Percentiles rank a stretch among this genome's conserved stretches.
Conservation (phyloP, 2,113 vertebrate genomes). For the Oryzias curvinotus region DNA sequence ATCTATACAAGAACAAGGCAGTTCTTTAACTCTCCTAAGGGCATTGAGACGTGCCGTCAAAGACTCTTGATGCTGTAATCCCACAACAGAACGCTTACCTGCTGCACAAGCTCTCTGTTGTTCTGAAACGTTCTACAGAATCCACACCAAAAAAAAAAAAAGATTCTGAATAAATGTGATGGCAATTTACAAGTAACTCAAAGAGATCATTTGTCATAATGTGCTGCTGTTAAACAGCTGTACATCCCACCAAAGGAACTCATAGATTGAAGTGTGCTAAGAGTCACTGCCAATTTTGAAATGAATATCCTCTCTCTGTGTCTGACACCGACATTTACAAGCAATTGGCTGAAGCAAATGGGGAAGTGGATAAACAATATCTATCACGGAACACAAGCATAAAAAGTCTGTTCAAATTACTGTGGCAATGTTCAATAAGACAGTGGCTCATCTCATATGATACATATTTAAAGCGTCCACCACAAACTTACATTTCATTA, state of each 20-base stretch:
- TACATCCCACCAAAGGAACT: constrained; percentile 60
- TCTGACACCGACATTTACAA: constrained; percentile 54
- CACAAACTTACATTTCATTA: neutral
- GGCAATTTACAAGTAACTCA: constrained; percentile 37
- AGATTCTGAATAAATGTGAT: constrained; percentile 29
- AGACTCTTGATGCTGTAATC: constrained; percentile 37
- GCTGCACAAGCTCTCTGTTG: constrained; percentile 40
- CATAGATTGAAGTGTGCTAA: constrained; percentile 61
- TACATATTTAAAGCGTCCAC: constrained; percentile 27
- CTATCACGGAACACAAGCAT: constrained; percentile 55
- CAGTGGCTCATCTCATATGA: constrained; percentile 9
- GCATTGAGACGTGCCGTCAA: constrained; percentile 43
- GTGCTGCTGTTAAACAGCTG: constrained; percentile 65
- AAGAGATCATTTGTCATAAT: constrained; percentile 49
- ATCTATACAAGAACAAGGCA: constrained; percentile 35
- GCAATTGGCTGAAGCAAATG: constrained; percentile 55
- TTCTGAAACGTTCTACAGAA: constrained; percentile 35
- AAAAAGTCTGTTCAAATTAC: constrained; percentile 59
- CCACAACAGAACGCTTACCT: constrained; percentile 44
- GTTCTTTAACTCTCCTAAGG: constrained; percentile 45
- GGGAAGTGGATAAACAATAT: constrained; percentile 61
- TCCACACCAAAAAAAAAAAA: constrained; percentile 26
- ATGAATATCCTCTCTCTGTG: constrained; percentile 62
- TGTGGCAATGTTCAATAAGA: constrained; percentile 30
- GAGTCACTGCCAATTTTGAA: constrained; percentile 65